phyloP scores from a whole-genome alignment of 2,888 invertebrate genomes.

The Glaucopsyche alexis region DNA sequence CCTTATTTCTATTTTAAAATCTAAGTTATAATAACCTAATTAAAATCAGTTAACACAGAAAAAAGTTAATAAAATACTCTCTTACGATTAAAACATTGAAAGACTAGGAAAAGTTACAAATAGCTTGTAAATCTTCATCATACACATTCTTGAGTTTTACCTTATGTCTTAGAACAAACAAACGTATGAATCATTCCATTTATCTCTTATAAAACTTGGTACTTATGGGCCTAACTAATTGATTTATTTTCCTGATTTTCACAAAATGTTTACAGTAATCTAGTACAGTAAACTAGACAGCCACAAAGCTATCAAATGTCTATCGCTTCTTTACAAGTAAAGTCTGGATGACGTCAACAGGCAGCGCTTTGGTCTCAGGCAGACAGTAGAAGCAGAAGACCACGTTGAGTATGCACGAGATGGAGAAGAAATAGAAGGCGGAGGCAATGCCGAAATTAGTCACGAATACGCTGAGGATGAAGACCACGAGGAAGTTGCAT shows the following conservation, averaged over 20 bases:
- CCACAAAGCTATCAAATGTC: neutral
- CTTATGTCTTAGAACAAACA: too few relatives aligned
- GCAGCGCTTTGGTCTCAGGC: conserved; percentile 56
- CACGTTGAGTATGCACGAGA: conserved; percentile 47
- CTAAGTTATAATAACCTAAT: too few relatives aligned
- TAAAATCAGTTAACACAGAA: too few relatives aligned
- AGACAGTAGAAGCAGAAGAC: conserved; percentile 46
- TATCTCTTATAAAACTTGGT: neutral
- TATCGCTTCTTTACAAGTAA: conserved; percentile 39
- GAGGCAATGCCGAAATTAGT: conserved; percentile 52
- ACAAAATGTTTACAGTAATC: too few relatives aligned
- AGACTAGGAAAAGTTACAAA: too few relatives aligned
- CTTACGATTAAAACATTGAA: too few relatives aligned
- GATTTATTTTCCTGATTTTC: neutral
- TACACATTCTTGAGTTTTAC: too few relatives aligned
- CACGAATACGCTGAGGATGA: conserved; percentile 56
- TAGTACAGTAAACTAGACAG: neutral
- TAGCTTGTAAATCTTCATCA: too few relatives aligned
- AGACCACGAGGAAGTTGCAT: conserved; percentile 55
- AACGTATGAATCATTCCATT: too few relatives aligned
- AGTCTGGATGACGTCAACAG: conserved; percentile 51
- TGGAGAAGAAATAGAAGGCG: conserved; percentile 57
- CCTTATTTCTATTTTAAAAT: too few relatives aligned
- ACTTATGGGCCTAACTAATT: neutral
- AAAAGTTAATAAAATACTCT: too few relatives aligned